Base-by-base conservation (phyloP, 2,888 invertebrate genomes). In the Thecophora atra region DNA sequence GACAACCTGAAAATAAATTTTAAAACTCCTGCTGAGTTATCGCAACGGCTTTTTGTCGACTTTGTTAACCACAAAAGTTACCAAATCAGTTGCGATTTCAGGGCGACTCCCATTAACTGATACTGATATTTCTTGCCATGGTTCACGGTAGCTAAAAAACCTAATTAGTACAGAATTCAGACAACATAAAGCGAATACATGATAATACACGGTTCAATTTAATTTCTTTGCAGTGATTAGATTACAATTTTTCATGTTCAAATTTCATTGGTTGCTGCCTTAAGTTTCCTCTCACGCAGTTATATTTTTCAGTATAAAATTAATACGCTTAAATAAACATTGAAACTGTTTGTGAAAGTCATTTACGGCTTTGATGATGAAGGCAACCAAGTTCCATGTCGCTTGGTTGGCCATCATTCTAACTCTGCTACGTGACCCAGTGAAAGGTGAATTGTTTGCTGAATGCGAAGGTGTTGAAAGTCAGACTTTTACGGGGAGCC, bases 381-480 rank as follows among this genome's bases (percentile, higher is more conserved):
- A 26, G 15, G 58, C 1, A 28, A 7, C 11, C 7, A 24, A 58
- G 28, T 47, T 52, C 7, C n/a, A 28, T 13, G 11, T 24, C 2
- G 24, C 15, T 17, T 7, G 21, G 30, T n/a, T 21, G 3, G 11
- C 51, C 0, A 24, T n/a, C 3, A 11, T 37, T 13, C 7, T 19
- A 13, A 6, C 21, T 30, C 26, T 52, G 30, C 37, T 67, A 0
- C 5, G 21, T 6, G 28, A 6, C 7, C 6, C 28, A 13, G 47
- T 51, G 8, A 24, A 58, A 60, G 78, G 77, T 51, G 81, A 76
- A 1, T 77, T 76, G n/a, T 79, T 80, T 0, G 56, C 72, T 44
- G 81, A 84, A 67, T 84, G 84, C 74, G 78, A 78, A 15, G 79
- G 76, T 26, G 77, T 78, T 1, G 21, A 30, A 7, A 78, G 78